phyloP scores from a whole-genome alignment of 1,140 invertebrate species.

The Hylaeus volcanicus region DNA sequence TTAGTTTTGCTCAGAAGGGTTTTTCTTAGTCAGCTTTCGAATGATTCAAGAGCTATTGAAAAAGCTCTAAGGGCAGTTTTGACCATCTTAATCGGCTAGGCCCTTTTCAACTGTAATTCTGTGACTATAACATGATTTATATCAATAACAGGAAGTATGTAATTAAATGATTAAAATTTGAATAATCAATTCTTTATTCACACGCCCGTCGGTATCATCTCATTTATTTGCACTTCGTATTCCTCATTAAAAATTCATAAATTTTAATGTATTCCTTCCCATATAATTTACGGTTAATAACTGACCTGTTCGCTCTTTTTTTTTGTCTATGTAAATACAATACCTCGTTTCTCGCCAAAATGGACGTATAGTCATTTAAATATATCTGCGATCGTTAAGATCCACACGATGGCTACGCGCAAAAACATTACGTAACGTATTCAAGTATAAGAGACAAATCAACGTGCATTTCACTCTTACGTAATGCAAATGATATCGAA shows the following conservation, averaged over 20 bases:
- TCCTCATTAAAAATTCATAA: slow-evolving; percentile 19
- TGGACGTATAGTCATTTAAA: slow-evolving; percentile 17
- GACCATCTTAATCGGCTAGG: no score
- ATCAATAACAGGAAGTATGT: background rate
- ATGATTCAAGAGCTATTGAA: no score
- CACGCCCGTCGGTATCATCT: background rate
- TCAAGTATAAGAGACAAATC: slow-evolving; percentile 2
- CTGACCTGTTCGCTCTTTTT: no score
- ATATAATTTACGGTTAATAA: background rate
- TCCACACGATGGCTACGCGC: slow-evolving; percentile 13
- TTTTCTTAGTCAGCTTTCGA: no score
- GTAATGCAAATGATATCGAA: background rate
- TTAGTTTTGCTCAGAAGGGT: no score
- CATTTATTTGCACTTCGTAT: slow-evolving; percentile 3
- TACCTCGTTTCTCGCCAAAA: background rate
- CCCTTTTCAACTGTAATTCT: no score
- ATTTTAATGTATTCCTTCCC: background rate
- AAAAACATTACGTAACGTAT: slow-evolving; percentile 22
- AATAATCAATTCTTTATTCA: slow-evolving; percentile 45
- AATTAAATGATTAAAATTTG: slow-evolving; percentile 1
- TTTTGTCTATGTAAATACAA: slow-evolving; percentile 1
- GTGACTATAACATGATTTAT: background rate
- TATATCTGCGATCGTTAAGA: slow-evolving; percentile 13
- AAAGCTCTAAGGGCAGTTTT: no score
- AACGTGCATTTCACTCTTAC: background rate